Evolutionary conservation across 2,113 vertebrate species (phyloP), one percentile per base, ranked within the genome.

Genomic region (Colistium nudipinnis): DNA sequence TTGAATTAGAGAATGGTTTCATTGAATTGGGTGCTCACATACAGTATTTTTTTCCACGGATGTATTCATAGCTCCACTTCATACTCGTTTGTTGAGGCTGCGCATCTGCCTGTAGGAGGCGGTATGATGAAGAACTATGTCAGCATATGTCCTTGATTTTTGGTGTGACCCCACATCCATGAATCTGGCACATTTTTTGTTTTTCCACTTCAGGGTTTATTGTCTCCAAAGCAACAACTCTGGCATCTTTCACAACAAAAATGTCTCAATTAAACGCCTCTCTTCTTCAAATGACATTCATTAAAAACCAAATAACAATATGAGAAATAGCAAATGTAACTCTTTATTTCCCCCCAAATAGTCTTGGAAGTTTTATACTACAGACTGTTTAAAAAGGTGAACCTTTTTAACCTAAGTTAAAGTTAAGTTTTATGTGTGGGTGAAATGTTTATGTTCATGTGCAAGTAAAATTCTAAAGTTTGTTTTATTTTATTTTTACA

Each of bases 71-170:
- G 5, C 0, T 17, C 59, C 31, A 62, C 4, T 25, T 47, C 2
- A 30, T 14, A 0, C 4, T 39, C 8, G 5, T 28, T 8, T 47
- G 1, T 35, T 0, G 49, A 10, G 27, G 3, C 2, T 65, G 43
- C 67, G 1, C 8, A 19, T 56, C 35, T 27, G 44, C 83, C 89
- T 65, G 28, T 77, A 85, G 89, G 52, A 67, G 86, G 84, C 81
- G 59, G 56, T 43, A 61, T 35, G 41, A 17, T 48, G 54, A 5
- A 24, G 47, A 41, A 33, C 20, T 1, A 38, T 47, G 30, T 36
- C 11, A 31, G 13, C n/a, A 3, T 30, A 17, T n/a, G 3, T 22
- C 6, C 28, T 53, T 1, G 51, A 28, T 49, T 61, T n/a, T 39
- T 45, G 4, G 8, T 9, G 12, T 47, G 12, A 47, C 24, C 31